Base-by-base conservation (phyloP, 2,888 invertebrate genomes). In the Drosophila fulvimacula region DNA sequence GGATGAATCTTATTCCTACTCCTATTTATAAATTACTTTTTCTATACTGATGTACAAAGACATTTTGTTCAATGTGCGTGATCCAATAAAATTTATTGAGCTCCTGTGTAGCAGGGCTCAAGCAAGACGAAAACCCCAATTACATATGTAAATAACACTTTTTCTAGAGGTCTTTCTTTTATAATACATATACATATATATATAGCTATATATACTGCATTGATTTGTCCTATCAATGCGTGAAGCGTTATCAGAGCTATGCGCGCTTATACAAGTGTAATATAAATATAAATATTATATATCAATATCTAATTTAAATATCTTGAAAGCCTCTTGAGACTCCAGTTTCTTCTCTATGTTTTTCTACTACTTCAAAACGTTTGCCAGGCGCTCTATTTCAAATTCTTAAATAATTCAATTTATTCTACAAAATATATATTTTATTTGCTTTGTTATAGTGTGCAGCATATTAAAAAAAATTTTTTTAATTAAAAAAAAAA, bases 101-200 rank as follows among this genome's bases (percentile, higher is more conserved):
- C 68, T 72, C 73, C 49, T 82, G 86, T 77, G 75, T 82, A 75
- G 74, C 81, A 64, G 74, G 34, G 53, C 74, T 69, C 76, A 71
- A 74, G 68, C 63, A 77, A 72, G 58, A 30, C 5, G 32, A 48
- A 55, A 27, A 17, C 3, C 46, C 49, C 32, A 68, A 62, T 41
- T 79, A 68, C 78, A 68, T 72, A 56, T 88, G 88, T 88, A 88
- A 87, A 89, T 89, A 90, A 58, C 88, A 86, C 86, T 52, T 41
- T 41, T 61, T 42, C 44, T 72, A 68, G 58, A 41, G 69, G 39
- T 76, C 65, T 52, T 73, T 57, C 49, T 61, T 64, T 49, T 55
- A 30, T 24, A 27, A 46, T 46, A n/a, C 21, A n/a, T 34, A n/a
- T 34, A 32, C 15, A 56, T 44, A 44, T 44, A 24, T 27, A n/a